phyloP scores from a whole-genome alignment of 2,113 vertebrate genomes.

The Semnopithecus entellus region DNA sequence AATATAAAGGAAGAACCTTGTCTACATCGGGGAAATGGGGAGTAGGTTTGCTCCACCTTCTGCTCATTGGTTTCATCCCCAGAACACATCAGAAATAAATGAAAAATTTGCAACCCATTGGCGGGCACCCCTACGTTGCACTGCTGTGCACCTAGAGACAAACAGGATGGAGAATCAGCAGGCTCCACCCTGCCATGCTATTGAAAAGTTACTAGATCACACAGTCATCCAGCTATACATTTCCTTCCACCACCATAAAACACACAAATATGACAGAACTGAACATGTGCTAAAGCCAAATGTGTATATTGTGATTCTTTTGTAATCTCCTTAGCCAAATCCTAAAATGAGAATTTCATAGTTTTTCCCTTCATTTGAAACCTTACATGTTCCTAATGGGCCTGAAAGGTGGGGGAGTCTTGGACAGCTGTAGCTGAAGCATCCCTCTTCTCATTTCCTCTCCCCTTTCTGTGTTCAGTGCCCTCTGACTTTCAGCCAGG shows the following conservation, averaged over 20 bases:
- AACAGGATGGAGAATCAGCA: background rate
- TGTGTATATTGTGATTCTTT: conserved; percentile 11
- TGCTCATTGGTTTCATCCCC: background rate
- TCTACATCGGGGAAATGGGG: background rate
- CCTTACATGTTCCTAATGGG: background rate
- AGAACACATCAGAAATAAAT: background rate
- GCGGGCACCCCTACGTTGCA: background rate
- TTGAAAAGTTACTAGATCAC: conserved; percentile 1
- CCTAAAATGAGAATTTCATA: background rate
- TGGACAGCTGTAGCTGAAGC: background rate
- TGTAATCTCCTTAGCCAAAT: conserved; percentile 36
- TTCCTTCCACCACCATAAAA: conserved; percentile 32
- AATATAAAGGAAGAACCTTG: background rate
- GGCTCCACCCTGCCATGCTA: background rate
- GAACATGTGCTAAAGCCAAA: conserved; percentile 1
- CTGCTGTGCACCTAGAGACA: background rate
- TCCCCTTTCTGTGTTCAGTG: too few species aligned
- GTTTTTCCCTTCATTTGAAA: background rate
- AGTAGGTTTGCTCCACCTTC: background rate
- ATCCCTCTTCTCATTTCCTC: background rate
- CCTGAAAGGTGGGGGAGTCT: background rate
- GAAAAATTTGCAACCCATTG: background rate
- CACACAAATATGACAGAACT: conserved; percentile 3
- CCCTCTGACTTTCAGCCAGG: background rate
- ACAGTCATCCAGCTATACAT: conserved; percentile 20